Evolutionary conservation across 1,140 invertebrate genomes (phyloP).

Genomic region (Eupristina koningsbergeri): DNA sequence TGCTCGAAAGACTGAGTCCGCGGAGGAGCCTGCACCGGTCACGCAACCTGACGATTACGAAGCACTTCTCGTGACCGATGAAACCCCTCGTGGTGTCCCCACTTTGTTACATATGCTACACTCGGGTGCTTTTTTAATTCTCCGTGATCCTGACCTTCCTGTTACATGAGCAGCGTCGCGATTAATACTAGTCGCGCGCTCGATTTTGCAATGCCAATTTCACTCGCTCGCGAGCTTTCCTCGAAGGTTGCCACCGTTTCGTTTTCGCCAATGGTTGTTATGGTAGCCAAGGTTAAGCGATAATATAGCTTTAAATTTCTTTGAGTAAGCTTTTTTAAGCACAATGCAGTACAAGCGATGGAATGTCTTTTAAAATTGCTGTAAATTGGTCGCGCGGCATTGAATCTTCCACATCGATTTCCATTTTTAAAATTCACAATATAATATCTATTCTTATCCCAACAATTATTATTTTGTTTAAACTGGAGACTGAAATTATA

Average conservation of each 20-base stretch:
- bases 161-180: background rate
- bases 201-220: background rate
- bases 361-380: background rate
- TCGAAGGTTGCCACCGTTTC: background rate
- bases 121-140: background rate
- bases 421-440: background rate
- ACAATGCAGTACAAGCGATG: background rate
- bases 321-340: background rate
- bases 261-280: conserved; percentile 3
- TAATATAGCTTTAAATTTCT: background rate
- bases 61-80: conserved; percentile 10
- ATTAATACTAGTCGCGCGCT: background rate
- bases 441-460: background rate
- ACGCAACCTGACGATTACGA: conserved; percentile 18
- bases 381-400: too few relatives aligned
- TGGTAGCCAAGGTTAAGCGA: conserved; percentile 2
- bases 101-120: too few relatives aligned
- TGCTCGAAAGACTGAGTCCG: background rate
- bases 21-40: background rate
- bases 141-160: conserved; percentile 31
- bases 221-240: background rate
- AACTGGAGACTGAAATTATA: background rate
- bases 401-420: background rate
- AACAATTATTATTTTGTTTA: background rate
- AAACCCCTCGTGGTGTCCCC: background rate